Evolutionary conservation across 2,797 vertebrate species (phyloP).

Genomic region (Alosa sapidissima): DNA sequence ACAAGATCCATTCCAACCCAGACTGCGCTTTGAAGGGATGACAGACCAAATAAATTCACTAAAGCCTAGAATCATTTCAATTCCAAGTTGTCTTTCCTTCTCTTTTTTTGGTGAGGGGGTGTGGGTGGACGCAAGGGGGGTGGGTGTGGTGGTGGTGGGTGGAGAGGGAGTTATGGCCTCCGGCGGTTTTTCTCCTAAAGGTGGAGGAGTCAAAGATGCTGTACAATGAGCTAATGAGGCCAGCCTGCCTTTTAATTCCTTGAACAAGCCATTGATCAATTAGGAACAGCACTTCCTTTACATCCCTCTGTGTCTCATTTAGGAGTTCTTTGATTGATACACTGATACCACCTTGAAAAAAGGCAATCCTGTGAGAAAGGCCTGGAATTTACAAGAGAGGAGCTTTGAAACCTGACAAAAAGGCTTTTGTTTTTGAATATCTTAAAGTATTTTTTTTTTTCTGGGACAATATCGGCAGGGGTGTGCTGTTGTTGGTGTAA

Average conservation of each 20-base stretch:
- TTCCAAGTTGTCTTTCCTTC: conserved; percentile 40
- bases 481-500: conserved; percentile 65
- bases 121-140: not conserved
- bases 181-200: conserved; percentile 59
- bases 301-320: conserved; percentile 79
- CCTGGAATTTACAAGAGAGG: conserved; percentile 58
- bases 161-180: conserved; percentile 54
- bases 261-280: conserved; percentile 76
- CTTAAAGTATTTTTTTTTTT: conserved; percentile 49
- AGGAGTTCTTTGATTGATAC: conserved; percentile 75
- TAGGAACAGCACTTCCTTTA: conserved; percentile 64
- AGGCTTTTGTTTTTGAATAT: conserved; percentile 41
- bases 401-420: conserved; percentile 59
- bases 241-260: conserved; percentile 72
- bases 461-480: conserved; percentile 57
- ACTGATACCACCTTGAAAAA: conserved; percentile 69
- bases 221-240: conserved; percentile 71
- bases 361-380: conserved; percentile 65
- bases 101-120: conserved; percentile 6
- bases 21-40: conserved; percentile 55
- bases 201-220: conserved; percentile 60
- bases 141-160: not conserved
- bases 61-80: conserved; percentile 58
- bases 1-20: conserved; percentile 49
- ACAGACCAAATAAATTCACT: conserved; percentile 51